Percentiles rank a stretch among this genome's conserved stretches.
These are phyloP conservation scores for Zosterops japonicus DNA, from an alignment of 2,113 vertebrate genomes.

Conservation along the genomic window DNA sequence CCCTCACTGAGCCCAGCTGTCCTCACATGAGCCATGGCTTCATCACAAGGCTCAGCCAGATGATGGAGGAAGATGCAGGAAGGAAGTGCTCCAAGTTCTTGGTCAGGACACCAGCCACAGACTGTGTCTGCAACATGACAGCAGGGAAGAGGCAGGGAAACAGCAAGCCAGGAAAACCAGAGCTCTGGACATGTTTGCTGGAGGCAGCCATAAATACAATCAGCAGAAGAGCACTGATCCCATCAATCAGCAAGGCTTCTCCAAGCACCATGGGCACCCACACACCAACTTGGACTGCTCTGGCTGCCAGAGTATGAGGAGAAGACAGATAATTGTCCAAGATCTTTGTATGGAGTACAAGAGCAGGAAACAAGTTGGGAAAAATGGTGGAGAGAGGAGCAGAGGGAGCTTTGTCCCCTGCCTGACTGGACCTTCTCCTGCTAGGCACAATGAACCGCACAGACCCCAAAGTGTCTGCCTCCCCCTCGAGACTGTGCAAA, in stretches of 20 bases:
- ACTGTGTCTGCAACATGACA: neutral
- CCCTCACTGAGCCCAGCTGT: neutral
- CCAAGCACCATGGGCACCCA: slow-evolving; percentile 20
- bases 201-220: neutral
- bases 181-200: neutral
- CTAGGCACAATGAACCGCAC: rapidly evolving
- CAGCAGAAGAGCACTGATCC: neutral
- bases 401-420: neutral
- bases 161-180: neutral
- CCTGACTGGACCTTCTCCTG: neutral
- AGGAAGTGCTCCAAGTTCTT: neutral
- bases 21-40: neutral
- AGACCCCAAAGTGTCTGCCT: neutral
- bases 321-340: neutral
- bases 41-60: neutral
- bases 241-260: neutral
- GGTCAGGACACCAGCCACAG: neutral
- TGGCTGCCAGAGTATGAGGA: neutral
- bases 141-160: neutral
- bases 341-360: neutral
- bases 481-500: neutral
- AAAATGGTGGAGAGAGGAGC: neutral
- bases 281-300: neutral
- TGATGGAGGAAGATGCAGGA: neutral
- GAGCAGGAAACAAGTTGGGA: neutral